These are phyloP conservation scores for Neolamprologus cancellatus DNA, from an alignment of 2,113 vertebrate genomes.

Conservation along the genomic window DNA sequence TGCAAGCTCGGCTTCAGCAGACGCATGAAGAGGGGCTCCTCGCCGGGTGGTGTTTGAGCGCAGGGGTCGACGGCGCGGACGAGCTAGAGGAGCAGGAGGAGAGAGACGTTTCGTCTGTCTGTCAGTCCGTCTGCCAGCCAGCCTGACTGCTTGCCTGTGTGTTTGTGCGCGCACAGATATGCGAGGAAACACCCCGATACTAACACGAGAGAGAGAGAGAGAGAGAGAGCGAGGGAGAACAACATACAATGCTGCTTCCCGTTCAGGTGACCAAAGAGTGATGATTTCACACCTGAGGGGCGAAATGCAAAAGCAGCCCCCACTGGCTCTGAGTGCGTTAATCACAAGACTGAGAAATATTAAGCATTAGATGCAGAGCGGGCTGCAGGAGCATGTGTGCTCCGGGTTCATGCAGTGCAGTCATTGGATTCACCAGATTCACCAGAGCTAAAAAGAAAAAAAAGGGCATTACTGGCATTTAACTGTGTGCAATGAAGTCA, in stretches of 20 bases:
- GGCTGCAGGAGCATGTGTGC: background rate
- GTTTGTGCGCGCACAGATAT: background rate
- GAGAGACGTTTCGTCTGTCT: slow-evolving; percentile 3
- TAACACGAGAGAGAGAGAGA: background rate
- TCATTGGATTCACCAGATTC: too few relatives aligned
- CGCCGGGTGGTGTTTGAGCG: background rate
- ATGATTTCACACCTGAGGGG: slow-evolving; percentile 11
- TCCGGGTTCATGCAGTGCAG: background rate
- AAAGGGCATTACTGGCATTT: background rate
- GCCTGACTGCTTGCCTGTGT: background rate
- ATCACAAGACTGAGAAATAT: background rate
- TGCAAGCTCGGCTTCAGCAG: background rate
- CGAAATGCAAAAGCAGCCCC: background rate
- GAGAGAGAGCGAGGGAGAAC: background rate
- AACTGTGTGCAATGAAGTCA: slow-evolving; percentile 5
- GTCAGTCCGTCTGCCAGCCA: background rate
- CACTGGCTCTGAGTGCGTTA: background rate
- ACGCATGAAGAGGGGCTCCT: background rate
- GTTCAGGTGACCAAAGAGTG: slow-evolving; percentile 8
- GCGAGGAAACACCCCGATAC: slow-evolving; percentile 55
- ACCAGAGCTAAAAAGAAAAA: background rate
- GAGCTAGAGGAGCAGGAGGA: background rate
- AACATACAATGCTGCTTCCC: background rate
- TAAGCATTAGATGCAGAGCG: background rate
- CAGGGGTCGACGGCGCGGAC: background rate